Evolutionary conservation across 2,797 vertebrate species (phyloP).

Genomic region (Nyctibius grandis): DNA sequence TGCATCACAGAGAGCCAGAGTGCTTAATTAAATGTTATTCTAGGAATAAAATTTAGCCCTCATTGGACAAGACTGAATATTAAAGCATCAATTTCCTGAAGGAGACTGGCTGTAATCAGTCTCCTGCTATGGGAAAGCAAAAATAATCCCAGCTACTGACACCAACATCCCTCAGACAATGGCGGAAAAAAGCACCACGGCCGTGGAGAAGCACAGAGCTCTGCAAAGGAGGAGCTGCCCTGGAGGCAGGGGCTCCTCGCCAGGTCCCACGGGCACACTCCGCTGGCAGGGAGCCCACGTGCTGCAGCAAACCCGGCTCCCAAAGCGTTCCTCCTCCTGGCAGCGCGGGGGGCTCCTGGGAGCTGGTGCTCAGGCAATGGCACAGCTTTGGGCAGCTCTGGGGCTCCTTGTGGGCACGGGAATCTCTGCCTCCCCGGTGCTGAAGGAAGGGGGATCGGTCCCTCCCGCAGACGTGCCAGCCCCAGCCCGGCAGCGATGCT

Average conservation of each 20-base stretch:
- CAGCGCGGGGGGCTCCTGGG: rapidly evolving
- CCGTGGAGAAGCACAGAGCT: rapidly evolving
- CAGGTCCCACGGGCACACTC: not conserved
- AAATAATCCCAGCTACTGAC: slow-evolving; percentile 33
- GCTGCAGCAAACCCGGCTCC: not conserved
- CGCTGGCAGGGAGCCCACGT: not conserved
- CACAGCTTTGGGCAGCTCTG: not conserved
- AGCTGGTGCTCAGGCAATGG: not conserved
- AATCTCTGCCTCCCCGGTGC: not conserved
- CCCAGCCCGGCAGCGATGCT: not conserved
- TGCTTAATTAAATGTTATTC: slow-evolving; percentile 74
- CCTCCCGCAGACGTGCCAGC: not conserved
- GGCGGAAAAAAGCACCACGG: not conserved
- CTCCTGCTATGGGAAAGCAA: slow-evolving; percentile 27
- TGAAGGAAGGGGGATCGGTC: not conserved
- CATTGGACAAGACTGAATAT: slow-evolving; percentile 58
- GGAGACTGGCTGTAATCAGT: slow-evolving; percentile 57
- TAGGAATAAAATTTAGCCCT: slow-evolving; percentile 68
- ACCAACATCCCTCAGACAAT: not conserved
- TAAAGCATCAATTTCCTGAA: slow-evolving; percentile 70
- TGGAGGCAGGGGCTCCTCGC: rapidly evolving
- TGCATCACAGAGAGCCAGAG: slow-evolving; percentile 45
- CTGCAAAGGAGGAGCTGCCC: not conserved
- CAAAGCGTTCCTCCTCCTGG: not conserved
- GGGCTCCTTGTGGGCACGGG: rapidly evolving